phyloP scores from a whole-genome alignment of 1,140 invertebrate species.

The Temnothorax curvispinosus region DNA sequence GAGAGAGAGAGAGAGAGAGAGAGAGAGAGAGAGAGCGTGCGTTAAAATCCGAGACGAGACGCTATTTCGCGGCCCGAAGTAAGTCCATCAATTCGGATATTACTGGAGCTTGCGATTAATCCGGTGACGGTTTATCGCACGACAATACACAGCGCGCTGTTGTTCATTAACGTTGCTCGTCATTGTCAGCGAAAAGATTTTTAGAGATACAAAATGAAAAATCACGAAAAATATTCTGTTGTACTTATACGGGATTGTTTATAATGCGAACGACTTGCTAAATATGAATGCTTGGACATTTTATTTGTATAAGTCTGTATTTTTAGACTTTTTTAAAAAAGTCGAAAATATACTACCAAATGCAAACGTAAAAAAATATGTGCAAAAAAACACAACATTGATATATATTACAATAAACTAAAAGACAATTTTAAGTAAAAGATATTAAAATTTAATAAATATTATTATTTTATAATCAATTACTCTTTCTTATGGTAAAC shows the following conservation, averaged over 20 bases:
- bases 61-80: neutral
- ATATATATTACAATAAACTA: neutral
- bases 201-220: neutral
- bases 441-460: neutral
- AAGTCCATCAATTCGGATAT: conserved; percentile 51
- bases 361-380: no score
- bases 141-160: conserved; percentile 44
- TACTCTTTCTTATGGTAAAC: no score
- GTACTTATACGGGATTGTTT: neutral
- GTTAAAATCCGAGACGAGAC: conserved; percentile 43
- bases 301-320: no score
- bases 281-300: neutral
- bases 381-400: neutral
- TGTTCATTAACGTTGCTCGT: conserved; percentile 25
- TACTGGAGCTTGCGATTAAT: conserved; percentile 63
- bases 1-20: neutral
- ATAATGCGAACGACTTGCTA: neutral
- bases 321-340: neutral
- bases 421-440: neutral
- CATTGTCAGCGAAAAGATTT: conserved; percentile 13
- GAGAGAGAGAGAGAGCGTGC: neutral
- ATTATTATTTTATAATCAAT: neutral
- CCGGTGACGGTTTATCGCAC: conserved; percentile 50
- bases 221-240: neutral
- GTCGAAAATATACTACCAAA: neutral